Evolutionary conservation across 2,113 vertebrate genomes (phyloP).

Genomic region (Andinoacara biseriatus): DNA sequence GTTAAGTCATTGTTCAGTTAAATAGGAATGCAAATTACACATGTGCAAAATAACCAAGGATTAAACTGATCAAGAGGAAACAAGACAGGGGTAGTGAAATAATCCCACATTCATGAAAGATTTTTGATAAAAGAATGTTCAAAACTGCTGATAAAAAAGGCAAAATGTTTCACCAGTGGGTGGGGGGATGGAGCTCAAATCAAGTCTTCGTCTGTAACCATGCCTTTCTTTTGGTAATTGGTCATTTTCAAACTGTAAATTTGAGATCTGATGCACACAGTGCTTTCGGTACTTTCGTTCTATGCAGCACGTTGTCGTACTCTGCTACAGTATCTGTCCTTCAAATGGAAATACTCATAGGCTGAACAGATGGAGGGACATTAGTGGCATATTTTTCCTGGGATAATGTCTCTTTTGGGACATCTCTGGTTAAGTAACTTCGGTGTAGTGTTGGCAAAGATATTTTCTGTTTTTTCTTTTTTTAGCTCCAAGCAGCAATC

Average conservation of each 20-base stretch:
- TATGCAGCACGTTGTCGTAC: conserved; percentile 45
- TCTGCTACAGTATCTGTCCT: conserved; percentile 50
- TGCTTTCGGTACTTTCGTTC: conserved; percentile 29
- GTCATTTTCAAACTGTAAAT: conserved; percentile 34
- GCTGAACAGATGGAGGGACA: conserved; percentile 70
- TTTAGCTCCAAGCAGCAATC: conserved; percentile 27
- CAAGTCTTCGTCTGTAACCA: neutral
- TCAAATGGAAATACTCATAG: conserved; percentile 49
- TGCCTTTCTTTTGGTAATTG: neutral
- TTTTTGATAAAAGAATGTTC: no score
- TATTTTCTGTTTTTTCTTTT: neutral
- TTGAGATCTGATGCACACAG: conserved; percentile 21
- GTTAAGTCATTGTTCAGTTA: neutral
- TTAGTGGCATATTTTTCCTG: conserved; percentile 65
- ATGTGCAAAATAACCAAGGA: neutral
- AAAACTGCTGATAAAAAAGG: no score
- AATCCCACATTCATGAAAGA: no score
- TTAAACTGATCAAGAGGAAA: neutral
- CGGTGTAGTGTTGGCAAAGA: conserved; percentile 44
- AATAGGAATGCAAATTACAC: neutral
- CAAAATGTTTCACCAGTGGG: neutral
- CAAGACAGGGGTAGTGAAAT: neutral
- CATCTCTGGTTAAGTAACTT: conserved; percentile 44
- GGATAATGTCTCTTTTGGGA: conserved; percentile 63
- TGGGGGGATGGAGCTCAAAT: neutral